Base-by-base conservation (phyloP, 2,888 invertebrate genomes). In the Agrilus mali region DNA sequence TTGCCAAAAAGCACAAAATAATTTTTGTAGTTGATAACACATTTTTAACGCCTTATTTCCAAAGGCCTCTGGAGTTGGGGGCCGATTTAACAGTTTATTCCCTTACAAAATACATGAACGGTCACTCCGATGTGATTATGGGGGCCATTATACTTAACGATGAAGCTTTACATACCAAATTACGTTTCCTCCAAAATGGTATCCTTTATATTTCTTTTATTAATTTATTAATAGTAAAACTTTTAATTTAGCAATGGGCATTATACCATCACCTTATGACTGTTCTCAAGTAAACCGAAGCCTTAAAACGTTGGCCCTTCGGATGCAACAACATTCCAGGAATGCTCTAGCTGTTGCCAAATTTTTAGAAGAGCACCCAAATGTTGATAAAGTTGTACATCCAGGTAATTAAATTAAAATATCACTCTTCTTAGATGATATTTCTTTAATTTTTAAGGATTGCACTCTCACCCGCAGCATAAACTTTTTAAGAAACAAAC, bases 121-220 rank as follows among this genome's bases (percentile, higher is more conserved):
- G 97, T 1, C 97, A 98, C 68, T 83, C 90, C 1, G 97, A 98
- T 69, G 86, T 94, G 15, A 80, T 97, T 6, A 97, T 98, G 97
- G 97, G 97, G 2, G 85, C 88, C 13, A 77, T 83, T 7, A 71
- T 86, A 32, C 76, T 85, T 3, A 89, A 80, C 53, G 74, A 80
- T 53, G 78, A 85, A 35, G 77, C 77, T 36, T 56, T 95, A 3
- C 80, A 78, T 48, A 69, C 80, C 10, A 76, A 74, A 59, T 66
- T 98, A 32, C 74, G 80, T 53, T 96, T 87, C 68, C 69, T 90
- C 47, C 95, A 95, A 72, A 90, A 92, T 62, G 80, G 92, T 89
- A 70, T 61, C 48, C 47, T 7, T 45, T 13, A 35, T 2, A 35
- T 20, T 5, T 32, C 13, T 15, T 27, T 10, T 13, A 15, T 33